Evolutionary conservation across 2,888 invertebrate genomes (phyloP).

Genomic region (Tetragnatha montana): DNA sequence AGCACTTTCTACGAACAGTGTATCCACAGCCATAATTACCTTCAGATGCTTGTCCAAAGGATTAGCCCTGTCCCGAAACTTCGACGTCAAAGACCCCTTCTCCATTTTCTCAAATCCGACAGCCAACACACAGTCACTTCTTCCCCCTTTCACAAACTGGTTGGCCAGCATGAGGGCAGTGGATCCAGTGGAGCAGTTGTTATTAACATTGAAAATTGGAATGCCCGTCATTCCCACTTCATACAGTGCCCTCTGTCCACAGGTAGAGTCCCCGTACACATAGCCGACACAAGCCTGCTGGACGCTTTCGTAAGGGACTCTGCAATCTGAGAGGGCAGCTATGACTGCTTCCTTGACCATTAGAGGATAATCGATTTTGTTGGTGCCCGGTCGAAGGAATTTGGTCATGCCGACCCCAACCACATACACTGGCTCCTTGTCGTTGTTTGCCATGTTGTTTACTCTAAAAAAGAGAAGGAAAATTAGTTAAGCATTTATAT

Average conservation of each 20-base stretch:
- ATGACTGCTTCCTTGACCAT: conserved; percentile 94
- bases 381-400: conserved; percentile 94
- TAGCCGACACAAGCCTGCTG: conserved; percentile 95
- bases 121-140: conserved; percentile 80
- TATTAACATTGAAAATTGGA: conserved; percentile 98
- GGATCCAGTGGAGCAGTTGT: conserved; percentile 98
- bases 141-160: conserved; percentile 89
- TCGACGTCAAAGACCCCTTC: conserved; percentile 87
- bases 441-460: conserved; percentile 6
- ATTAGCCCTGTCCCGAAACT: conserved; percentile 88
- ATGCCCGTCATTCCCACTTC: conserved; percentile 96
- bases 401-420: conserved; percentile 99
- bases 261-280: conserved; percentile 96
- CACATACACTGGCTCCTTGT: conserved; percentile 76
- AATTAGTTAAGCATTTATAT: neutral
- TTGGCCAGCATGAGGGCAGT: conserved; percentile 93
- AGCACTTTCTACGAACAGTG: too few relatives aligned
- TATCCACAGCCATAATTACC: conserved; percentile 74
- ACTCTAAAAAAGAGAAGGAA: neutral
- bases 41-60: conserved; percentile 92
- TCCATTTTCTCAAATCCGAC: conserved; percentile 99
- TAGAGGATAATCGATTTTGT: conserved; percentile 92
- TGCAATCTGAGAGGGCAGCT: conserved; percentile 90
- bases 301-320: conserved; percentile 84
- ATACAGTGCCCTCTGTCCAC: conserved; percentile 96